Base-by-base conservation (phyloP, 1,140 invertebrate genomes). In the Atta texana region DNA sequence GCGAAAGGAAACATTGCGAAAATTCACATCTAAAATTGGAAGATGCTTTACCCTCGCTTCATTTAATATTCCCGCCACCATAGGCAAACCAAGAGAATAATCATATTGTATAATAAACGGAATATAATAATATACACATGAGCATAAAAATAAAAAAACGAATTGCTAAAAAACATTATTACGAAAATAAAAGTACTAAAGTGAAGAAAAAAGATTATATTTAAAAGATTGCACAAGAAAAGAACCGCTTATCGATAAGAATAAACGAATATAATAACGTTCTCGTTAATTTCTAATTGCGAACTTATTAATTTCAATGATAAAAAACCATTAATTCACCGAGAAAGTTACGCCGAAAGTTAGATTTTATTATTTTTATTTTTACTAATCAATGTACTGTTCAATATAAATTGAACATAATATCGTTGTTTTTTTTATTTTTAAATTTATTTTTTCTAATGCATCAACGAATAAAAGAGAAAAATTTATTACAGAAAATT, bases 21-120 rank as follows among this genome's bases (percentile, higher is more conserved):
- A 75, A 61, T 69, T 21, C 28, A 55, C 3, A 55, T 34, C 66
- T 59, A 84, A 59, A 75, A 61, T 74, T 74, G 39, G 55, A 61
- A 49, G 39, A 34, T 16, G 55, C 39, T 51, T 63, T 49, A 61
- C 44, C n/a, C 39, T 74, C 55, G 68, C 57, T 74, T 3, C 39
- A 69, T 84, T 84, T 24, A 61, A 24, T 63, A 57, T 6, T 81
- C 68, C 77, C 89, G 89, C n/a, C 89, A 90, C 82, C 89, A 87
- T 53, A 86, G 69, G 59, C 76, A 89, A 74, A 75, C 57, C 72
- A 88, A 89, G 49, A 87, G 5, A 76, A 12, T 69, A 69, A 81
- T 59, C 55, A 75, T 44, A 44, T 44, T 44, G 10, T 44, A 44
- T 44, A 44, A 44, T 81, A 28, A 87, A 89, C 39, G 51, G 14